These are phyloP conservation scores for Tenodera sinensis DNA, from an alignment of 2,888 invertebrate genomes.

Conservation along the genomic window DNA sequence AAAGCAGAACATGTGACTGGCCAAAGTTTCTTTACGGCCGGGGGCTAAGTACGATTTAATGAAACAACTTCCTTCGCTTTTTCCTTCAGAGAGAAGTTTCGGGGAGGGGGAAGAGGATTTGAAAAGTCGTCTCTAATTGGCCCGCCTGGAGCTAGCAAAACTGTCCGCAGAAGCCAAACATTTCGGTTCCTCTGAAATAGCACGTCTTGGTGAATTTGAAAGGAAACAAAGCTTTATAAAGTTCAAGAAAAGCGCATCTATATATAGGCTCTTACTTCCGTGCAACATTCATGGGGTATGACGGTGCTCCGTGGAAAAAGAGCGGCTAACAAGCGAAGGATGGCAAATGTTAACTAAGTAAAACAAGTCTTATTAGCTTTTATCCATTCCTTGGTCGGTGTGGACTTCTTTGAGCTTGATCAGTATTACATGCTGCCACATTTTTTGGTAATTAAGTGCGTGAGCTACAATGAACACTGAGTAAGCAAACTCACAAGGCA, in stretches of 20 bases:
- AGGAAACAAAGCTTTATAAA: background rate
- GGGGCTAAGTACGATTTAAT: background rate
- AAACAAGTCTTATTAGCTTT: too few relatives aligned
- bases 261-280: background rate
- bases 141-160: background rate
- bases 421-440: too few relatives aligned
- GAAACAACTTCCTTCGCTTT: background rate
- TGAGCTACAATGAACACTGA: too few relatives aligned
- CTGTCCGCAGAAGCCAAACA: background rate
- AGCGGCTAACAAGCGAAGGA: background rate
- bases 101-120: background rate
- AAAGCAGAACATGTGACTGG: background rate
- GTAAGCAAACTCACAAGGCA: too few relatives aligned
- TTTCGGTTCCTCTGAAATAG: background rate
- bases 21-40: background rate
- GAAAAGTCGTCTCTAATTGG: constrained; percentile 2
- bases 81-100: background rate
- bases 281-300: background rate
- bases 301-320: background rate
- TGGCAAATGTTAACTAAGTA: too few relatives aligned
- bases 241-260: background rate
- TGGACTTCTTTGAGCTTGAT: too few relatives aligned
- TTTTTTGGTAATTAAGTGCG: too few relatives aligned
- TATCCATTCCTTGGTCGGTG: too few relatives aligned
- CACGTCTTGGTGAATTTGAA: background rate